These are phyloP conservation scores for Callorhinus ursinus DNA, from an alignment of 2,113 vertebrate genomes.

Conservation along the genomic window DNA sequence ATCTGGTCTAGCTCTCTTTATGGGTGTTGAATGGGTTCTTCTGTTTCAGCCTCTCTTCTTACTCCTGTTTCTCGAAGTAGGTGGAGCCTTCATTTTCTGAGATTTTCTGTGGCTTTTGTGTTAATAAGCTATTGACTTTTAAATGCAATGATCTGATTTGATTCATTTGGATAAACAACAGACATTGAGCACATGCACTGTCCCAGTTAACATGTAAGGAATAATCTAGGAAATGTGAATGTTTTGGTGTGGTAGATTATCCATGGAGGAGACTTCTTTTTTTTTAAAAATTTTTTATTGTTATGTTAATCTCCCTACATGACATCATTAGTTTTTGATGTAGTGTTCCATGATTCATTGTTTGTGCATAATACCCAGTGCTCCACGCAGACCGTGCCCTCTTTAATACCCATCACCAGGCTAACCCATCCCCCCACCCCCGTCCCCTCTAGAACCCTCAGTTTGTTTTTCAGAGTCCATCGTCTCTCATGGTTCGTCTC, in stretches of 20 bases:
- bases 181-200: fast-evolving
- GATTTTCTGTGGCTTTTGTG: neutral
- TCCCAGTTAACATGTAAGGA: neutral
- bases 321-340: too few relatives aligned
- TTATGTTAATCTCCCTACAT: too few relatives aligned
- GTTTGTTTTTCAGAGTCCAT: too few relatives aligned
- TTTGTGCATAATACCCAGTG: too few relatives aligned
- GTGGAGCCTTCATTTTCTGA: neutral
- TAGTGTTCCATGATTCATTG: too few relatives aligned
- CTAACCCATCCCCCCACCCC: too few relatives aligned
- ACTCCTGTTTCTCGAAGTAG: neutral
- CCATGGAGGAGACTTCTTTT: neutral
- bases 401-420: too few relatives aligned
- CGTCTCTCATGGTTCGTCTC: too few relatives aligned
- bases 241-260: neutral
- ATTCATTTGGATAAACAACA: neutral
- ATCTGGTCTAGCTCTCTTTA: neutral
- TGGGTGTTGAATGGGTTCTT: neutral
- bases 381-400: too few relatives aligned
- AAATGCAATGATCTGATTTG: neutral
- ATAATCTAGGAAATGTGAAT: fast-evolving
- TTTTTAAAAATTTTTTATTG: too few relatives aligned
- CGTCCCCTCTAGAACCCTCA: too few relatives aligned
- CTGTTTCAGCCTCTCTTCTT: neutral
- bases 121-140: neutral